A percentile compares a stretch with the other conserved stretches of the same genome.
Conservation (phyloP, 2,797 vertebrate species). For the Malurus splendens region DNA sequence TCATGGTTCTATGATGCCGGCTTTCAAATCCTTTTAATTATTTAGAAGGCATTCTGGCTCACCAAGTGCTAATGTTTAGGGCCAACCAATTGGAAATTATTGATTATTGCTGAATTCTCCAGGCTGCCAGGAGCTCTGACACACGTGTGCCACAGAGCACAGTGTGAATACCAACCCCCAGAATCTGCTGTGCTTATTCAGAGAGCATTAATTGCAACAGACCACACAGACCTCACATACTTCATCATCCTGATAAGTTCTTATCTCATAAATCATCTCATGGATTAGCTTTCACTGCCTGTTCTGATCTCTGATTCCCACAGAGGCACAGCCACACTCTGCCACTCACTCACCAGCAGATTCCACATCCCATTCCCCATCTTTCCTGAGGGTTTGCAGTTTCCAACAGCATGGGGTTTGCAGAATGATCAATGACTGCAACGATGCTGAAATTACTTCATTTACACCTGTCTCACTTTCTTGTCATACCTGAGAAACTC, state of each 20-base stretch:
- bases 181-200: not conserved
- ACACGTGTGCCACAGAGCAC: not conserved
- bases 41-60: not conserved
- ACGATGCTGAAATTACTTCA: not conserved
- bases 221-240: constrained; percentile 6
- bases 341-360: not conserved
- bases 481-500: not conserved
- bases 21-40: not conserved
- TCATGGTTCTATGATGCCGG: not conserved
- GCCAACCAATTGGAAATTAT: not conserved
- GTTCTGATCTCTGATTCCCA: not conserved
- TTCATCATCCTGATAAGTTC: constrained; percentile 17
- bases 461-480: not conserved
- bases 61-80: not conserved
- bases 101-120: not conserved
- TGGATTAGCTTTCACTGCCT: constrained; percentile 25
- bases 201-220: not conserved
- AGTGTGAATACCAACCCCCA: not conserved
- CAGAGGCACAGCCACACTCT: not conserved
- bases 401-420: not conserved
- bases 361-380: not conserved
- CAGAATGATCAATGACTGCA: not conserved
- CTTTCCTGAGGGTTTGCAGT: not conserved
- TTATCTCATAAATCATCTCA: not conserved
- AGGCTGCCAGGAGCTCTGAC: not conserved